Evolutionary conservation across 1,140 invertebrate species (phyloP).

Genomic region (Drosophila ambigua): DNA sequence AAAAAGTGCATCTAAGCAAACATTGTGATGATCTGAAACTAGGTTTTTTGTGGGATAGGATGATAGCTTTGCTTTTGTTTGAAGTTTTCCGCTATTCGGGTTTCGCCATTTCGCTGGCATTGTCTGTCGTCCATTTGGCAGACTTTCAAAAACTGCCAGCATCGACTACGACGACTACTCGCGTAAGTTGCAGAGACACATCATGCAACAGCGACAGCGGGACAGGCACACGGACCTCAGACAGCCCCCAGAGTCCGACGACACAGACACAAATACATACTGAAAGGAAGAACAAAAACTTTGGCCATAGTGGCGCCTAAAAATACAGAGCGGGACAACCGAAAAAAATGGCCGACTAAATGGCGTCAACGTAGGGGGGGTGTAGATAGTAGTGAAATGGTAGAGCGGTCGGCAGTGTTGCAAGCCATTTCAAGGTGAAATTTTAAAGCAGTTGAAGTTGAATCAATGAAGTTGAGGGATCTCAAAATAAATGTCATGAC

Average conservation of each 20-base stretch:
- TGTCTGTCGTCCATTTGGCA: conserved; percentile 57
- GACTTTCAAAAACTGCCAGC: conserved; percentile 67
- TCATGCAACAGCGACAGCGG: conserved; percentile 44
- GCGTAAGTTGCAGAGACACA: conserved; percentile 49
- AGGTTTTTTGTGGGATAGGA: conserved; percentile 1
- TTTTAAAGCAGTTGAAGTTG: conserved; percentile 20
- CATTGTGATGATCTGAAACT: conserved; percentile 37
- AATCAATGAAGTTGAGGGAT: conserved; percentile 1
- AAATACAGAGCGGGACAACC: conserved; percentile 48
- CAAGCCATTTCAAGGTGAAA: conserved; percentile 47
- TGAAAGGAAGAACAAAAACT: conserved; percentile 3
- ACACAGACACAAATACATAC: conserved; percentile 16
- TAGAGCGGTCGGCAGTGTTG: conserved; percentile 25
- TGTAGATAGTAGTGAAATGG: conserved; percentile 5
- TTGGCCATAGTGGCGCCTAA: conserved; percentile 65
- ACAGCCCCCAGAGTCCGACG: conserved; percentile 20
- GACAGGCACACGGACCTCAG: conserved; percentile 6
- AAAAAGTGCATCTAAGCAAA: conserved; percentile 47
- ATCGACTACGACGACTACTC: not conserved
- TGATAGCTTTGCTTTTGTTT: conserved; percentile 15
- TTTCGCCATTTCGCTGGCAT: conserved; percentile 15
- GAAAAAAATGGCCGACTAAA: conserved; percentile 64
- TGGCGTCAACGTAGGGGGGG: conserved; percentile 36
- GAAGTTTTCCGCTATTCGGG: conserved; percentile 33
- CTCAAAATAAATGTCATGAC: not conserved